Evolutionary conservation across 2,113 vertebrate genomes (phyloP), one percentile per base, ranked within the genome.

Genomic region (Henicopernis longicauda): DNA sequence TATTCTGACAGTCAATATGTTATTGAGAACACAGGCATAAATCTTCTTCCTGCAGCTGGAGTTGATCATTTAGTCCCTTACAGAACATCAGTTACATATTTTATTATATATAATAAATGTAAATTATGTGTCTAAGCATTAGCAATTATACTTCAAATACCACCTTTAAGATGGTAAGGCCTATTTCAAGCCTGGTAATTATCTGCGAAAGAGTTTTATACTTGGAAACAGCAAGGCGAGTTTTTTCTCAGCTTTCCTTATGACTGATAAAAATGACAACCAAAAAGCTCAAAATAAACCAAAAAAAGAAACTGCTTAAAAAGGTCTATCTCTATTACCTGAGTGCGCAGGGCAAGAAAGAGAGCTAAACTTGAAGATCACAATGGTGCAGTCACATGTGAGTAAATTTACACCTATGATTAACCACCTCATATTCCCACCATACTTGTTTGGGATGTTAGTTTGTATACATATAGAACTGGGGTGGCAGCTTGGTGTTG

Each of bases 51-150:
- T 82, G 61, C 87, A 96, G 89, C 91, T 93, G 73, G 54, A 94
- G 88, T 17, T 82, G 76, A 67, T 84, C 2, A 79, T 95, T 95
- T 94, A 94, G 88, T 93, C 61, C 80, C 82, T 89, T 63, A 93
- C 80, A 89, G 76, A 96, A 97, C 87, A 90, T 89, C 67, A 96
- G 86, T 86, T 93, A 80, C 57, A 19, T 85, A 82, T 61, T 97
- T 96, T 95, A 94, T 94, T 95, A 91, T 58, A 59, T n/a, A 73
- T 93, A 88, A 93, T 95, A 95, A 90, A 85, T 62, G 32, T 58
- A 93, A 96, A 90, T 96, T 76, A 88, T 47, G 11, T 80, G 89
- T 77, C 78, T 94, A 70, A 95, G 86, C 66, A 70, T 84, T 91
- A 91, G 65, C 74, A 96, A 85, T 94, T 91, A 93, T 44, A 90